Evolutionary conservation across 2,113 vertebrate genomes (phyloP).

Genomic region (Labeo catla): DNA sequence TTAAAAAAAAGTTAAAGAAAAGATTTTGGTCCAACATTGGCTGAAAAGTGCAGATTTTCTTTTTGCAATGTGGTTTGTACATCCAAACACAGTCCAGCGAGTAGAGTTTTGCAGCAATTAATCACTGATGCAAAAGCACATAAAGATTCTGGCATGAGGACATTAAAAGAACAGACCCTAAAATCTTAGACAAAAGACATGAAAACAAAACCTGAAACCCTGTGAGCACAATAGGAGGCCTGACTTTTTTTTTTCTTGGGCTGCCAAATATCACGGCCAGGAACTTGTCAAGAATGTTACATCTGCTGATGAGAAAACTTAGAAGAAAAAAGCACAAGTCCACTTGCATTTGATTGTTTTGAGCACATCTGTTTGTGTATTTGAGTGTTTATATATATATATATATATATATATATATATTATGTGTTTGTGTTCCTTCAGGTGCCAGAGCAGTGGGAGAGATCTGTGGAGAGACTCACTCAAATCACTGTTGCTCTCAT

Average conservation of each 20-base stretch:
- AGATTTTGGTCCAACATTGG: not conserved
- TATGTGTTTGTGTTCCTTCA: slow-evolving; percentile 52
- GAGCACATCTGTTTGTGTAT: slow-evolving; percentile 10
- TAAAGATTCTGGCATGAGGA: slow-evolving; percentile 49
- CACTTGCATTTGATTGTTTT: not conserved
- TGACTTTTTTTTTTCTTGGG: slow-evolving; percentile 45
- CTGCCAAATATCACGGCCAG: slow-evolving; percentile 67
- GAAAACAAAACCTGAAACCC: slow-evolving; percentile 58
- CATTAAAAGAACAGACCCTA: slow-evolving; percentile 61
- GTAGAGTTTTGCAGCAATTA: slow-evolving; percentile 37
- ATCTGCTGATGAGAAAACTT: not conserved
- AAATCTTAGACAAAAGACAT: slow-evolving; percentile 48
- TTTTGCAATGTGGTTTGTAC: not conserved
- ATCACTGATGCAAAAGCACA: slow-evolving; percentile 62
- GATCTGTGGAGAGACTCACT: slow-evolving; percentile 62
- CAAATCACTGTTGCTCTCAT: slow-evolving; percentile 70
- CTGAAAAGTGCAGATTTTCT: not conserved
- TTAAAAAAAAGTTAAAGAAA: too few relatives aligned
- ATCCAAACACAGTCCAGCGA: slow-evolving; percentile 16
- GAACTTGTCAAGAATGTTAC: slow-evolving; percentile 56
- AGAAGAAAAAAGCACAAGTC: not conserved
- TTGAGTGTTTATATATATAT: slow-evolving; percentile 27
- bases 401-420: slow-evolving; percentile 10
- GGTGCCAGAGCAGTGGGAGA: slow-evolving; percentile 67
- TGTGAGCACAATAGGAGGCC: slow-evolving; percentile 62